A percentile compares a stretch with the other conserved stretches of the same genome.
phyloP scores from a whole-genome alignment of 37 sponge, comb jelly and placozoan species.

The Ianthella basta region DNA sequence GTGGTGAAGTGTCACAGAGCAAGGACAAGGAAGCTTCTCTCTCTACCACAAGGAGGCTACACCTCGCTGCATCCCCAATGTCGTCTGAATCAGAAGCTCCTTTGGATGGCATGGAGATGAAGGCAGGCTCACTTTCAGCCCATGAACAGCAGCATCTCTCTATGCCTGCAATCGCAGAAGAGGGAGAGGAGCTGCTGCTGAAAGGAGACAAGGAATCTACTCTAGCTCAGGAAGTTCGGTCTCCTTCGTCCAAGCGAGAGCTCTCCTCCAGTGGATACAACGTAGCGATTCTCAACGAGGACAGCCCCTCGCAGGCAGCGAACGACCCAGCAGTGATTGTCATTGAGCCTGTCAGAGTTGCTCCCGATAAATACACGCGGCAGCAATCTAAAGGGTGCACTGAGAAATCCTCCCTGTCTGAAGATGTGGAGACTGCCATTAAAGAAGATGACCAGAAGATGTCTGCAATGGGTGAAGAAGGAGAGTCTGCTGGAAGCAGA shows the following conservation, averaged over 20 bases:
- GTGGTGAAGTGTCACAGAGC: too few relatives aligned
- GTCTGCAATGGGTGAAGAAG: background rate
- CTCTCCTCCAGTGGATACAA: slow-evolving; percentile 11
- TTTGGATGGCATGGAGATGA: too few relatives aligned
- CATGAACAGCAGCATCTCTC: too few relatives aligned
- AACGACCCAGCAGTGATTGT: background rate
- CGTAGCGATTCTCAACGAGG: background rate
- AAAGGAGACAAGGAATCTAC: background rate
- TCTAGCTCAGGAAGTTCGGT: background rate
- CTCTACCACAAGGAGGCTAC: too few relatives aligned
- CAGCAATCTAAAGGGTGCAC: slow-evolving; percentile 13
- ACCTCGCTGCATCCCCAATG: too few relatives aligned
- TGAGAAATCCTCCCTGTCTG: background rate
- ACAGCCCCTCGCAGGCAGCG: background rate
- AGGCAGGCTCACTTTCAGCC: too few relatives aligned
- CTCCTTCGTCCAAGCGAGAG: background rate
- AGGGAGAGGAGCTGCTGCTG: too few relatives aligned
- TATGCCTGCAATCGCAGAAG: too few relatives aligned
- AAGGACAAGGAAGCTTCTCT: too few relatives aligned
- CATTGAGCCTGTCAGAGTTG: slow-evolving; percentile 9
- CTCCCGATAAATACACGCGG: slow-evolving; percentile 9
- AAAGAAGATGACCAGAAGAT: background rate
- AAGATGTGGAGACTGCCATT: background rate
- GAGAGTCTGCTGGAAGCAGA: background rate
- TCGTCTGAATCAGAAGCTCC: too few relatives aligned